Evolutionary conservation across 2,113 vertebrate genomes (phyloP), one percentile per base, ranked within the genome.

Genomic region (Scatophagus argus): DNA sequence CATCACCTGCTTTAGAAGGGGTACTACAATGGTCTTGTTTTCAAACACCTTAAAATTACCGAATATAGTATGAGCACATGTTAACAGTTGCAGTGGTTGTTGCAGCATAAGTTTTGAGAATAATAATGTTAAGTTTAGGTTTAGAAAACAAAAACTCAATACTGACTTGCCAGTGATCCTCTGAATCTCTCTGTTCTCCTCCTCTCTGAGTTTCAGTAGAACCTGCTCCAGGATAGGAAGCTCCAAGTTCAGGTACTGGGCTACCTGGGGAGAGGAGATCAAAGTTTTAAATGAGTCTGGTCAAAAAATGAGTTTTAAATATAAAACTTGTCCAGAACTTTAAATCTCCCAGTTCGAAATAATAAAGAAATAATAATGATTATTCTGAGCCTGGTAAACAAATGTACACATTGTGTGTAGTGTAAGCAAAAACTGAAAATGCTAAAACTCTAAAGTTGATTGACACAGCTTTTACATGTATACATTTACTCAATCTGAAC

Each of bases 171-270:
- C 81, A 1, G 74, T 39, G 38, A 95, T 95, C 58, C 83, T 94
- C 67, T 96, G 87, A 38, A 97, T 94, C 80, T 97, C 96, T 84
- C 81, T 91, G 73, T 90, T 82, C 46, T 99, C 97, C 64, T 98
- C 95, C 38, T 98, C 93, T 38, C 93, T 86, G 79, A 98, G 91
- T 83, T 94, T 95, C 70, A 92, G 92, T 36, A 99, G 92, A 82
- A 98, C 94, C 0, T 94, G 94, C 75, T 97, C 94, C 91, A 99
- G 88, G 72, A 98, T 92, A 2, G 95, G 94, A 75, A 96, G 93
- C 60, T 97, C 95, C 81, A 98, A 94, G 51, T 95, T 96, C 69
- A 99, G 93, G 64, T 98, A 99, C 71, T 96, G 96, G 70, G 98
- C 97, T 41, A 99, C 97, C 98, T 98, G 72, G 51, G 1, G 31